Percentiles rank a stretch among this genome's conserved stretches.
Conservation (phyloP, 2,113 vertebrate genomes). For the Apodemus sylvaticus region DNA sequence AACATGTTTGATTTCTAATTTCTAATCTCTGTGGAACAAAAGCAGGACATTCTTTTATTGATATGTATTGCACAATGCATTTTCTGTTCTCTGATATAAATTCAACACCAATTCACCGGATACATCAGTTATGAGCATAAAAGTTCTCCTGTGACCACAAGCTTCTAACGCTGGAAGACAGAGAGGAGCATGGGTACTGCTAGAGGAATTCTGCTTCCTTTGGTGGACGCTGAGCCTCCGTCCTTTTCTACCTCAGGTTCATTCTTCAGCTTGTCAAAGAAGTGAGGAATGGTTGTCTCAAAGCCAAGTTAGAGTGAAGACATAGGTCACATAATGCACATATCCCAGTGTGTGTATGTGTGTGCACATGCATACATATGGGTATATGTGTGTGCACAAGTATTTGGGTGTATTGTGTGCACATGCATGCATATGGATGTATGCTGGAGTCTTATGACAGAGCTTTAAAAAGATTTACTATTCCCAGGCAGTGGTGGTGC, state of each 20-base stretch:
- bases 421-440: no score
- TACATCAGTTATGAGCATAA: slow-evolving; percentile 90
- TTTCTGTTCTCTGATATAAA: slow-evolving; percentile 93
- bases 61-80: slow-evolving; percentile 97
- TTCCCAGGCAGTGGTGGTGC: no score
- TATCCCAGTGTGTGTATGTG: slow-evolving; percentile 80
- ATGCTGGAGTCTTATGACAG: no score
- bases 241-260: slow-evolving; percentile 70
- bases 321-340: slow-evolving; percentile 90
- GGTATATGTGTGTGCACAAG: no score
- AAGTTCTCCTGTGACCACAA: slow-evolving; percentile 87
- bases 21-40: slow-evolving; percentile 93
- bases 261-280: slow-evolving; percentile 72
- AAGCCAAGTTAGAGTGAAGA: slow-evolving; percentile 91
- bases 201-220: slow-evolving; percentile 27
- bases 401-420: neutral
- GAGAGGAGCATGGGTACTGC: slow-evolving; percentile 86
- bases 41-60: slow-evolving; percentile 94
- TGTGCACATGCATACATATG: neutral
- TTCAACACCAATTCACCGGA: slow-evolving; percentile 91
- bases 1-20: slow-evolving; percentile 89
- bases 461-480: no score
- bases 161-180: slow-evolving; percentile 89
- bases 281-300: slow-evolving; percentile 89
- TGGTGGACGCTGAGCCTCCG: neutral